Base-by-base conservation (phyloP, 2,113 vertebrate species). In the Carlito syrichta region DNA sequence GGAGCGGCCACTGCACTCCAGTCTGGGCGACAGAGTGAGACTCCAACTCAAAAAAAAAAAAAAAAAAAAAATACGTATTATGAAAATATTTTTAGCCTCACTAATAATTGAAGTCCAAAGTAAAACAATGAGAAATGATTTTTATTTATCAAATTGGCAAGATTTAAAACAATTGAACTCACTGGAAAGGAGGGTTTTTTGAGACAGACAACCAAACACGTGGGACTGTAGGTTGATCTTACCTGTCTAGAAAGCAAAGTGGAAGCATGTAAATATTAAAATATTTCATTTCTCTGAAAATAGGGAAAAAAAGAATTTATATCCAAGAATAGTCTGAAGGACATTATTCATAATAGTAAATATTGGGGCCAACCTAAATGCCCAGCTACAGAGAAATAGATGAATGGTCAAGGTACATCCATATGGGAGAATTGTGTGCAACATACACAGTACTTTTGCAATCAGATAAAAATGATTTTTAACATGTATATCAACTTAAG, bases 21-120 rank as follows among this genome's bases (percentile, higher is more conserved):
- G 56, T 22, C 22, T 58, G 22, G 56, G 20, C 20, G 9, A 19
- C 20, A 58, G 56, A 58, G 56, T 58, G 20, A 58, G 23, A 58
- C 56, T 58, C 56, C 22, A 2, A 22, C 56, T 40, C n/a, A n/a
- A n/a, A n/a, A n/a, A n/a, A n/a, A n/a, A n/a, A n/a, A n/a, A n/a
- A n/a, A n/a, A n/a, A n/a, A n/a, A n/a, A n/a, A n/a, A n/a, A n/a
- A n/a, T n/a, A 63, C 58, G 63, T 19, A 92, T 87, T 48, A 71
- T 86, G 68, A 97, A 94, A 91, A 71, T 81, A 74, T 56, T 77
- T 71, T 76, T 7, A 85, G 81, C 66, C 48, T 95, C n/a, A 40
- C 66, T 93, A 89, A 52, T 43, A 94, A 92, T 74, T 52, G 60
- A 94, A 94, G 52, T n/a, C n/a, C n/a, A n/a, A 94, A 82, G 86